Evolutionary conservation across 2,797 vertebrate genomes (phyloP), one percentile per base, ranked within the genome.

Genomic region (Phoxinus dragarum): DNA sequence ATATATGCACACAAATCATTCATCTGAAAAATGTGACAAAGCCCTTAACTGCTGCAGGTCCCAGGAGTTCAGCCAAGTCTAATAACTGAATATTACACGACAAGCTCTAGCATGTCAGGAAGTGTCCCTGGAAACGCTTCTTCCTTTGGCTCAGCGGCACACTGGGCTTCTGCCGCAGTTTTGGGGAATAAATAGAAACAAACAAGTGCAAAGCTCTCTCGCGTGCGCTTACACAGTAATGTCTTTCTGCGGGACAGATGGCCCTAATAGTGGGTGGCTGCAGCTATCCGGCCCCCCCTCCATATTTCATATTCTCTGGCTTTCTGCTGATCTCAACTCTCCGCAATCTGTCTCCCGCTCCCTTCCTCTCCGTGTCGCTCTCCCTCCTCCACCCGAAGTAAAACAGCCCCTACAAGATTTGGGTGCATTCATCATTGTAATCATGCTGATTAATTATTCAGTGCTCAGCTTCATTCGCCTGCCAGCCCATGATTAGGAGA

Each of bases 381-480:
- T 93, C 90, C 90, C 90, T 75, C 82, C 4, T 78, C 86, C 85
- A 83, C 80, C 87, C 64, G 36, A 81, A 84, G 89, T 88, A 86
- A 89, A 92, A 90, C 91, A 91, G 91, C 66, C 40, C 59, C 68
- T 77, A 91, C 84, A 88, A 91, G 91, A 93, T 89, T 93, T 92
- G 88, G 87, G 89, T 82, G 88, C 94, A 94, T 95, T 94, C 92
- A 94, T 96, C 94, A 94, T 87, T 90, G 92, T 94, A 94, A 95
- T 95, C 94, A 94, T 90, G 90, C 88, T 93, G 88, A 86, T 96
- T 92, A 95, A 95, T 95, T 95, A 95, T 96, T 95, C 94, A 93
- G 91, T 88, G 88, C 89, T 94, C 92, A 91, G 94, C 93, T 92
- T 93, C 91, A 91, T 94, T 92, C 91, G 93, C 92, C 91, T 90